Percentiles rank a stretch among this genome's conserved stretches.
Evolutionary conservation across 2,113 vertebrate species (phyloP).

Genomic region (Dromiciops gliroides): DNA sequence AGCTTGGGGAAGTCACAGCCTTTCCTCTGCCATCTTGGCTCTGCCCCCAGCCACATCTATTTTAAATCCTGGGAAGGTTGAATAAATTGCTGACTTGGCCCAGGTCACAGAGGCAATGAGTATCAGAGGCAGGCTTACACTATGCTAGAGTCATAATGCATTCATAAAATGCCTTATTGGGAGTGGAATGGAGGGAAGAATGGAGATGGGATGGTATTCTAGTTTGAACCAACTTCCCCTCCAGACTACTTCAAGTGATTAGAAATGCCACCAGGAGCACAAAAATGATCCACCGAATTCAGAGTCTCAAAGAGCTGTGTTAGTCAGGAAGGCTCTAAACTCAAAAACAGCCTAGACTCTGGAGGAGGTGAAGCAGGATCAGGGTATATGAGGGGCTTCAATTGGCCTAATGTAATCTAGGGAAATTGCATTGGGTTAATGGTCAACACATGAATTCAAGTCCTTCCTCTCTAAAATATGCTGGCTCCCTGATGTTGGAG

Average conservation of each 20-base stretch:
- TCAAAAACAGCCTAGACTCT: not conserved
- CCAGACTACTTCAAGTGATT: not conserved
- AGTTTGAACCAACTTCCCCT: not conserved
- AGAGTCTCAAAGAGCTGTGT: not conserved
- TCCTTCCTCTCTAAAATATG: not conserved
- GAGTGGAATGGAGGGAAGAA: not conserved
- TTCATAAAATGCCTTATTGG: not conserved
- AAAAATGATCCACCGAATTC: not conserved
- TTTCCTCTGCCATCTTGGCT: too few species aligned
- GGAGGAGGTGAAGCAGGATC: not conserved
- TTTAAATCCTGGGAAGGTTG: not conserved
- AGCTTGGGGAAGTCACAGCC: too few species aligned
- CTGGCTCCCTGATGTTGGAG: too few species aligned
- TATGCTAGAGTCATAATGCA: not conserved
- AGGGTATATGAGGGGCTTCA: not conserved
- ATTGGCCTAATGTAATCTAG: not conserved
- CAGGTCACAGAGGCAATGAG: not conserved
- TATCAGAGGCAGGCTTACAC: not conserved
- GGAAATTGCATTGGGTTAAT: not conserved
- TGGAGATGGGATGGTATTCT: too few species aligned
- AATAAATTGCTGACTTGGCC: not conserved
- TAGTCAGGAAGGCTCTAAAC: not conserved
- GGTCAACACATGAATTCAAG: not conserved
- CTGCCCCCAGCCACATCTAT: not conserved
- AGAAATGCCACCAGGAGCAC: not conserved